Base-by-base conservation (phyloP, 2,888 invertebrate genomes). In the Sarcophaga caerulescens region DNA sequence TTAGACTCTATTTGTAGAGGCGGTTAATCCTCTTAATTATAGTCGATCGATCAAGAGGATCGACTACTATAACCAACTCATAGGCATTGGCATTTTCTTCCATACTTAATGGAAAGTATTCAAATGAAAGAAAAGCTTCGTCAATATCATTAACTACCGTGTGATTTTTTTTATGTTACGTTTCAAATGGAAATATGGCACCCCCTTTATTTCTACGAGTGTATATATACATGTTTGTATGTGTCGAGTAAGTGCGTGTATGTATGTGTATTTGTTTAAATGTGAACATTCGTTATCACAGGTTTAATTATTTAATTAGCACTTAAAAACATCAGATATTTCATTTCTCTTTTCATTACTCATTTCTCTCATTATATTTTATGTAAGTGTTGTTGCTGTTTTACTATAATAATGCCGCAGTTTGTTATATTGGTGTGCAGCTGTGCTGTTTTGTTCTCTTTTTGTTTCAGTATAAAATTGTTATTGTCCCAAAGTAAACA, bases 241-340 rank as follows among this genome's bases (percentile, higher is more conserved):
- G 1, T 47, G 10, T 12, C 3, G 47, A 47, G 12, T 47, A 14
- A 4, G 4, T 0, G 35, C 6, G 1, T 35, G 14, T 21, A 57
- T 75, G 35, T 57, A 52, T 57, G 63, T n/a, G n/a, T 63, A 17
- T 74, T 59, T 71, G 52, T 8, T 25, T 25, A 63, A 52, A 75
- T 75, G 63, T 63, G 10, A 63, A 52, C 63, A 75, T 47, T 47
- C 25, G 21, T 25, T 62, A 62, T 23, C 63, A 63, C 63, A 63
- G 74, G 47, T 52, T 75, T 75, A 75, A 75, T 75, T 63, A 63
- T 75, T 75, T 75, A 62, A 75, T 75, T 75, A 75, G 63, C 74
- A 74, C 74, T 75, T 74, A 47, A 75, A 63, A 65, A 75, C 63
- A 63, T 52, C 47, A 60, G 47, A n/a, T 63, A 63, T 62, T 52